Conservation (phyloP, 2,888 invertebrate species). For the Epirrita christyi region DNA sequence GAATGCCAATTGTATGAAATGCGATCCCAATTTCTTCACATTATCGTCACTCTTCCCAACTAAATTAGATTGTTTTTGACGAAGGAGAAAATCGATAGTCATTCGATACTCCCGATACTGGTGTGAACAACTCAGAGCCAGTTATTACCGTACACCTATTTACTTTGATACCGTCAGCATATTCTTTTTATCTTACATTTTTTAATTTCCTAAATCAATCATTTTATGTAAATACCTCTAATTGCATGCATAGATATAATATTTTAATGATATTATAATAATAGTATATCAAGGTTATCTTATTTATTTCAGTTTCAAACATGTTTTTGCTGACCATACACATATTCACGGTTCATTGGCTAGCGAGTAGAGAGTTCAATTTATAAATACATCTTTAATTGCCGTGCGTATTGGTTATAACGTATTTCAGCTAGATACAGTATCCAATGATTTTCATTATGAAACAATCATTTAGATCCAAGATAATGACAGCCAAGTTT, state of each 20-base stretch:
- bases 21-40: not conserved
- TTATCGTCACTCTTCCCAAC: not conserved
- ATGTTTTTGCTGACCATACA: conserved; percentile 8
- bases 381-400: conserved; percentile 17
- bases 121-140: conserved; percentile 15
- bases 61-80: conserved; percentile 12
- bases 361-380: conserved; percentile 5
- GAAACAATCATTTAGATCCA: too few relatives aligned
- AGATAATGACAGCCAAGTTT: too few relatives aligned
- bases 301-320: not conserved
- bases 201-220: too few relatives aligned
- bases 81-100: conserved; percentile 11
- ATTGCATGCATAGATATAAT: too few relatives aligned
- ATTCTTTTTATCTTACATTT: too few relatives aligned
- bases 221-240: too few relatives aligned
- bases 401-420: too few relatives aligned
- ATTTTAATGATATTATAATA: too few relatives aligned
- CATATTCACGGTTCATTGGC: conserved; percentile 8
- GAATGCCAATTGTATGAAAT: not conserved
- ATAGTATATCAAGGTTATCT: too few relatives aligned
- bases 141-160: conserved; percentile 14
- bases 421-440: too few relatives aligned
- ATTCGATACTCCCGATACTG: conserved; percentile 12
- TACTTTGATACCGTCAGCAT: conserved; percentile 1
- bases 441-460: too few relatives aligned